Evolutionary conservation across 2,888 invertebrate genomes (phyloP), one percentile per base, ranked within the genome.

Genomic region (Drosophila picticornis): DNA sequence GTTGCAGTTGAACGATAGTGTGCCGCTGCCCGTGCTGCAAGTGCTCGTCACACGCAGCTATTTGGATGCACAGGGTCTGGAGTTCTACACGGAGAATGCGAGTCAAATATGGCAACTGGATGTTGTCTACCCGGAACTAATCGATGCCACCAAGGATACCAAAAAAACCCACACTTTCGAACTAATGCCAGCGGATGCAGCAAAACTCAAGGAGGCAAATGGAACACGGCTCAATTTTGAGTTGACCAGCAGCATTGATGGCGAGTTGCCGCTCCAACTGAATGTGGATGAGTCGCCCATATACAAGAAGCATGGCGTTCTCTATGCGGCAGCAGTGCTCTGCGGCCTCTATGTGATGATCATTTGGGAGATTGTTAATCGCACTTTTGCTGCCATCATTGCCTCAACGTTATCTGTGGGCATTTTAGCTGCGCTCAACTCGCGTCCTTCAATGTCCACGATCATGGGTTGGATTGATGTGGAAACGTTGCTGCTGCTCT

Each of bases 401-500:
- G 96, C 96, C 0, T 96, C 96, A 0, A 95, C 96, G 0, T 94
- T 95, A 83, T 95, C 96, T 0, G 94, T 97, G 46, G 96, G 96
- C 29, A 95, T 96, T 57, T 91, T 97, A 72, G 95, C 97, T 0
- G 94, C 94, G 0, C 92, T 96, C 56, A 95, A 96, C 83, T 95
- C 96, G 93, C 94, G 96, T 62, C 97, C 97, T 2, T 94, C 95
- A 0, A 94, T 96, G 94, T 93, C 94, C 16, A 95, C 95, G 5
- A 94, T 97, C 2, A 95, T 97, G 79, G 95, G 95, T 0, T 97
- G 97, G 97, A 95, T 97, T 43, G 96, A 97, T 90, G 94, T 96
- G 46, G 96, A 96, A 84, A 96, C 96, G 0, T 87, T 96, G 32
- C 91, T 96, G 36, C 88, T 96, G 56, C 92, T 96, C 0, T 96